Evolutionary conservation across 2,113 vertebrate genomes (phyloP).

Genomic region (Rallus limicola): DNA sequence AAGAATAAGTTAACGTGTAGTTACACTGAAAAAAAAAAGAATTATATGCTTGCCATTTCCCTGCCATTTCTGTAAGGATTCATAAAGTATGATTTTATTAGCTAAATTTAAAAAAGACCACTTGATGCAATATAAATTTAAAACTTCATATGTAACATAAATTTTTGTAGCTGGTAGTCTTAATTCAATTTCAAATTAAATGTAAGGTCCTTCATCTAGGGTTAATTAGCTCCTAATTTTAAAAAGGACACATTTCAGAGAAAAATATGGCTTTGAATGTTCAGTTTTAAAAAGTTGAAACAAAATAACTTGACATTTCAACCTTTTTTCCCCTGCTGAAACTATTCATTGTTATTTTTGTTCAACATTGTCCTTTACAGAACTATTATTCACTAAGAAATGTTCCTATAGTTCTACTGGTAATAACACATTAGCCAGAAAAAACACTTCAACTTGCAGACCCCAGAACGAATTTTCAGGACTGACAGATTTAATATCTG

Average conservation of each 20-base stretch:
- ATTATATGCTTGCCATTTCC: neutral
- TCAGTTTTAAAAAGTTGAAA: neutral
- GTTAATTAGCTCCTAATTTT: neutral
- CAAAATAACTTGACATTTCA: neutral
- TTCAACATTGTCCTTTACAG: neutral
- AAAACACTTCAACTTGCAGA: neutral
- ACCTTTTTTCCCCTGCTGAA: neutral
- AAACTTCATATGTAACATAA: neutral
- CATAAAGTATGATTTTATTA: neutral
- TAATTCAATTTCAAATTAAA: neutral
- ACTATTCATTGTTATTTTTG: neutral
- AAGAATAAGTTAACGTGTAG: neutral
- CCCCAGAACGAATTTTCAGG: neutral
- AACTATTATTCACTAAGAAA: neutral
- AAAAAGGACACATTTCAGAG: neutral
- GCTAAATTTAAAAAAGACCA: neutral
- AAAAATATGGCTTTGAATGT: neutral
- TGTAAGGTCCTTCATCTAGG: neutral
- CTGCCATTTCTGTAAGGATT: neutral
- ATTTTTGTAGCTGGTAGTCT: neutral
- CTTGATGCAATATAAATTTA: neutral
- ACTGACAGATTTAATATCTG: neutral
- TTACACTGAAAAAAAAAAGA: neutral
- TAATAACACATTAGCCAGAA: neutral
- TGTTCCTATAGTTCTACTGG: neutral